Evolutionary conservation across 2,797 vertebrate species (phyloP).

Genomic region (Acanthopagrus latus): DNA sequence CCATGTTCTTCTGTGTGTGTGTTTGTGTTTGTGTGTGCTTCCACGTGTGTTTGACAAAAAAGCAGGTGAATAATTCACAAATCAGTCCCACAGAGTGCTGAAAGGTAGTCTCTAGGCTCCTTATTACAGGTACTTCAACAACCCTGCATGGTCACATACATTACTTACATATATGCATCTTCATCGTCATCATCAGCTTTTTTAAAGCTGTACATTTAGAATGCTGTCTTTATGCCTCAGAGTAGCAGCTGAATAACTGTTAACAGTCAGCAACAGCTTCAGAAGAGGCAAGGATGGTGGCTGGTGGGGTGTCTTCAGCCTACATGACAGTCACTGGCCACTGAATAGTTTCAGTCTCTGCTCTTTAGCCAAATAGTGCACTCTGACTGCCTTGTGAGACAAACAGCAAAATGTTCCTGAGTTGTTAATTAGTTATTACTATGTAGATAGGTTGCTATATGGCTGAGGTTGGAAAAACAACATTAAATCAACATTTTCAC

Average conservation of each 20-base stretch:
- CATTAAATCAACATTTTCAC: no score
- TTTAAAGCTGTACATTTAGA: neutral
- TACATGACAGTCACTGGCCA: neutral
- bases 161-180: neutral
- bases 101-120: slow-evolving; percentile 14
- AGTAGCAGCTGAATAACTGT: neutral
- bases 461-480: no score
- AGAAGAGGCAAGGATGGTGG: neutral
- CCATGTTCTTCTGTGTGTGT: slow-evolving; percentile 6
- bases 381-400: neutral
- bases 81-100: slow-evolving; percentile 15
- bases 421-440: no score
- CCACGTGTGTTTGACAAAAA: slow-evolving; percentile 18
- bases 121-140: slow-evolving; percentile 15
- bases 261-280: neutral
- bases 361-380: neutral
- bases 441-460: no score
- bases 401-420: neutral
- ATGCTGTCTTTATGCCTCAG: neutral
- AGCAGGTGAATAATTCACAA: slow-evolving; percentile 1
- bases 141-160: neutral
- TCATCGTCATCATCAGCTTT: neutral
- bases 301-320: neutral
- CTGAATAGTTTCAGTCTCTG: neutral
- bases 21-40: slow-evolving; percentile 7